Evolutionary conservation across 2,888 invertebrate species (phyloP).

Genomic region (Rhingia rostrata): DNA sequence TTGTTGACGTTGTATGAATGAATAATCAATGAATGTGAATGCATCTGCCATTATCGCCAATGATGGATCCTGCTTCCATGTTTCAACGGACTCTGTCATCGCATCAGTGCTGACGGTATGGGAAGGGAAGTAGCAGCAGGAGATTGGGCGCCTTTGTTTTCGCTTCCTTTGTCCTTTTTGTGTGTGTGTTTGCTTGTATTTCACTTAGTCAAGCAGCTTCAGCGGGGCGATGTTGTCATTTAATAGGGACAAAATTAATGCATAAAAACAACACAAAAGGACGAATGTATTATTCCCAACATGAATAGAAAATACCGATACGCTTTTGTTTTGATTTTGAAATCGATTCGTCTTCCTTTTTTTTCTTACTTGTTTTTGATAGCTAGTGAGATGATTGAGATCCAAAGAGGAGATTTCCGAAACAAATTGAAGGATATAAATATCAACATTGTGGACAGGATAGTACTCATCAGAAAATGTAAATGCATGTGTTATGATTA

Average conservation of each 20-base stretch:
- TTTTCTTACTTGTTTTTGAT: background rate
- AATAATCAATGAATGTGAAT: conserved; percentile 65
- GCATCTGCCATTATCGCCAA: conserved; percentile 56
- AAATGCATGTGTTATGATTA: conserved; percentile 2
- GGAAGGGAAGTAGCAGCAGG: background rate
- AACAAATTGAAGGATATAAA: conserved; percentile 24
- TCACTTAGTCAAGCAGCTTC: conserved; percentile 40
- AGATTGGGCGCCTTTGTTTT: conserved; percentile 40
- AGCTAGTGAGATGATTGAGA: conserved; percentile 32
- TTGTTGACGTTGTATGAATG: conserved; percentile 39
- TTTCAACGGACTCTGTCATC: conserved; percentile 7
- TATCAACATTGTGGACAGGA: conserved; percentile 13
- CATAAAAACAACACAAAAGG: conserved; percentile 11
- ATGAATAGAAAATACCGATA: conserved; percentile 47
- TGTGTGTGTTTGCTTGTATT: conserved; percentile 35
- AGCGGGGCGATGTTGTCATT: conserved; percentile 37
- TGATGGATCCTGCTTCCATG: conserved; percentile 51
- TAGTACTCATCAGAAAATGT: conserved; percentile 25
- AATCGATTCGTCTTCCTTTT: conserved; percentile 41
- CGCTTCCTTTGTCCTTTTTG: conserved; percentile 25
- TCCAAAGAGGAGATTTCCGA: background rate
- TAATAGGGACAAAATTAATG: conserved; percentile 26
- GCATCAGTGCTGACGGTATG: background rate
- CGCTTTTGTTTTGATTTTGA: conserved; percentile 56
- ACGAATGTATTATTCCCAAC: conserved; percentile 18